These are phyloP conservation scores for Atherinomorus stipes DNA, from an alignment of 2,113 vertebrate species.

Conservation along the genomic window DNA sequence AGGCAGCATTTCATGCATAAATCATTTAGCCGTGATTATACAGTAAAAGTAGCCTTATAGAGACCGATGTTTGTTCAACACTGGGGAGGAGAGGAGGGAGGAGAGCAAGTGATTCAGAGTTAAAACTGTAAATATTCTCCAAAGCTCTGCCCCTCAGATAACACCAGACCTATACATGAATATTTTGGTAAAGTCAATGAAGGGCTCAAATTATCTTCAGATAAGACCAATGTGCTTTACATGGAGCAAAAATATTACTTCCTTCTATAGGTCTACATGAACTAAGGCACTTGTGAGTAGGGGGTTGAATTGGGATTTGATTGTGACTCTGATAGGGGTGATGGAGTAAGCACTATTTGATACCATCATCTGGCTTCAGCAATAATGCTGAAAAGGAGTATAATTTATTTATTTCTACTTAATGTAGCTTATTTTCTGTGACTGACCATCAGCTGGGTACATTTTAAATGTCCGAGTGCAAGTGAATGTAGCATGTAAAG, in stretches of 20 bases:
- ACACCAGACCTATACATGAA: conserved; percentile 7
- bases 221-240: background rate
- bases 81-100: background rate
- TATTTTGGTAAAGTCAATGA: background rate
- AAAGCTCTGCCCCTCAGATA: conserved; percentile 18
- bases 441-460: too few species aligned
- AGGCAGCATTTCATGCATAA: conserved; percentile 45
- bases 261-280: background rate
- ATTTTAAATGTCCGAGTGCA: too few species aligned
- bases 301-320: too few species aligned
- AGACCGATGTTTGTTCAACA: conserved; percentile 25
- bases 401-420: too few species aligned
- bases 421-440: too few species aligned
- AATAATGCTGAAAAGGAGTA: too few species aligned
- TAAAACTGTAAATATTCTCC: background rate
- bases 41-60: conserved; percentile 15
- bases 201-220: background rate
- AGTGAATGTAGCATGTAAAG: too few species aligned
- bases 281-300: background rate
- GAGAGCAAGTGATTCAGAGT: background rate
- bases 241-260: background rate
- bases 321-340: too few species aligned
- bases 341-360: too few species aligned
- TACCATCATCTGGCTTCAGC: too few species aligned
- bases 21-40: conserved; percentile 47